Evolutionary conservation across 2,888 invertebrate species (phyloP).

Genomic region (Drosophila sordidapex): DNA sequence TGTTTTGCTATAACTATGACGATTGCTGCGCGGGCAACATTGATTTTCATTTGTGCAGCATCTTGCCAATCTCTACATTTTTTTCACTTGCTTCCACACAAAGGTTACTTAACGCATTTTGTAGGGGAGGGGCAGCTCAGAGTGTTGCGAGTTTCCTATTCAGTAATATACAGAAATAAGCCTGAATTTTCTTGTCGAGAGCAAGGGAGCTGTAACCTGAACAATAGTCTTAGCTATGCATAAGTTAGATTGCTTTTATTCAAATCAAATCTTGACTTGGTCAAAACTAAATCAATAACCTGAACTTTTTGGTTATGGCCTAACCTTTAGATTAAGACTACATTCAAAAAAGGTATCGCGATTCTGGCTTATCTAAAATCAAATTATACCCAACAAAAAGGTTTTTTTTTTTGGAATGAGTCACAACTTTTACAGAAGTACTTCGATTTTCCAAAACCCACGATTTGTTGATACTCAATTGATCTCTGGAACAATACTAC

Average conservation of each 20-base stretch:
- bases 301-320: neutral
- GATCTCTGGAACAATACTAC: neutral
- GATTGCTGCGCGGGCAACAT: conserved; percentile 50
- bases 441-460: neutral
- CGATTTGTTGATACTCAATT: neutral
- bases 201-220: neutral
- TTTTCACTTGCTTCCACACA: conserved; percentile 21
- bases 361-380: neutral
- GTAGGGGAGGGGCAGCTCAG: neutral
- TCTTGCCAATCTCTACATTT: conserved; percentile 46
- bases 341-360: neutral
- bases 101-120: conserved; percentile 29
- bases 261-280: neutral
- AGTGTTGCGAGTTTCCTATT: neutral
- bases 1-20: conserved; percentile 3
- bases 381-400: accelerated
- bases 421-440: neutral
- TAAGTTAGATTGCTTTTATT: neutral
- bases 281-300: neutral
- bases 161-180: neutral
- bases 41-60: conserved; percentile 74
- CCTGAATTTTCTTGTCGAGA: neutral
- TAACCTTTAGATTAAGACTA: neutral
- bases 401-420: accelerated
- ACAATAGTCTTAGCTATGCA: neutral